phyloP scores from a whole-genome alignment of 2,113 vertebrate genomes.

The Nematolebias whitei region DNA sequence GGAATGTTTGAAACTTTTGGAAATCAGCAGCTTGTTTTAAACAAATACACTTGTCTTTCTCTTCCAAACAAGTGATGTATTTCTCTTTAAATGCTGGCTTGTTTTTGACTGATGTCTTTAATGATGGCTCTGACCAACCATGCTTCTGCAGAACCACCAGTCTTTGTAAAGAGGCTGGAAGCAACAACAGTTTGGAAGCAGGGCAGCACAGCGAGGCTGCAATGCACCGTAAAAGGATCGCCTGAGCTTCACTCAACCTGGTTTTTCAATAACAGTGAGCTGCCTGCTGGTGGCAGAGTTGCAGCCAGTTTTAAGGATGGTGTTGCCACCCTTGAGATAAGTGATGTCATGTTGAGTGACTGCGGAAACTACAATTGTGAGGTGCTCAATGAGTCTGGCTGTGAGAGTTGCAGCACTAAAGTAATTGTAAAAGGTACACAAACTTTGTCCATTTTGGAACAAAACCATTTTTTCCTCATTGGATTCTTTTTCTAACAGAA shows the following conservation, averaged over 20 bases:
- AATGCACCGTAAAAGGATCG: slow-evolving; percentile 90
- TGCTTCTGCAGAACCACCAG: slow-evolving; percentile 83
- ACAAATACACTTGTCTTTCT: not conserved
- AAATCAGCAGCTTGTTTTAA: not conserved
- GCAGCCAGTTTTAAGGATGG: slow-evolving; percentile 81
- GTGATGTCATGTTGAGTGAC: slow-evolving; percentile 82
- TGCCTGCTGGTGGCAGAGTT: slow-evolving; percentile 81
- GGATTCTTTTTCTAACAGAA: slow-evolving; percentile 7
- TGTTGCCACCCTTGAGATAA: slow-evolving; percentile 84
- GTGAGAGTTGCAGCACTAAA: slow-evolving; percentile 86
- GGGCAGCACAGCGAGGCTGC: slow-evolving; percentile 83
- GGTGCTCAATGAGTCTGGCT: slow-evolving; percentile 87
- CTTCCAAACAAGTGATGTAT: not conserved
- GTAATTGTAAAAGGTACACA: slow-evolving; percentile 89
- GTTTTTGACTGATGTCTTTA: slow-evolving; percentile 19
- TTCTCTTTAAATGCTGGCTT: slow-evolving; percentile 23
- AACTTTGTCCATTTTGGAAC: not conserved
- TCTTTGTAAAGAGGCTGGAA: slow-evolving; percentile 86
- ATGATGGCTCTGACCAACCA: slow-evolving; percentile 22
- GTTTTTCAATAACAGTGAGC: slow-evolving; percentile 89
- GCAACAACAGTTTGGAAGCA: slow-evolving; percentile 87
- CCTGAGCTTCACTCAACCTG: slow-evolving; percentile 88
- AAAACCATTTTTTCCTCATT: not conserved
- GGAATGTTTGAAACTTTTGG: slow-evolving; percentile 36
- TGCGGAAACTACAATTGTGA: slow-evolving; percentile 89